phyloP scores from a whole-genome alignment of 1,140 invertebrate species.

The Campoletis sonorensis region DNA sequence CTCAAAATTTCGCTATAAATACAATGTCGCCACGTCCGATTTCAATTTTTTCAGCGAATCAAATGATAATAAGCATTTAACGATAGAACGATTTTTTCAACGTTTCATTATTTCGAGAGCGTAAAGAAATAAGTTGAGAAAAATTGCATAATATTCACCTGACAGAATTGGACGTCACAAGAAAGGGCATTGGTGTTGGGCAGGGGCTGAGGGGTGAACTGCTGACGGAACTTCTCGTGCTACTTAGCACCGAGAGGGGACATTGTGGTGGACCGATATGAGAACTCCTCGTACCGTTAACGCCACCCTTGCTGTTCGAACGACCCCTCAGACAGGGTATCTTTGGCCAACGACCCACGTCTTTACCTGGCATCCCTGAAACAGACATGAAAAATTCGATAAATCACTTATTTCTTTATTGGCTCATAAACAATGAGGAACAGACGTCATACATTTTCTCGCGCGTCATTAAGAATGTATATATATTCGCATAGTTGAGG shows the following conservation, averaged over 20 bases:
- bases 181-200: constrained; percentile 84
- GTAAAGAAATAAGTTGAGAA: neutral
- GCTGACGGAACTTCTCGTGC: constrained; percentile 80
- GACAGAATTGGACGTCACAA: constrained; percentile 82
- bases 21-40: too few species aligned
- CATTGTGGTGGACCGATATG: constrained; percentile 81
- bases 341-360: constrained; percentile 69
- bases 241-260: constrained; percentile 82
- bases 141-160: constrained; percentile 75
- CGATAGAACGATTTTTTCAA: too few species aligned
- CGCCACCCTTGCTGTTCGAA: constrained; percentile 59
- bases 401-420: neutral
- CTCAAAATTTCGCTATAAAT: too few species aligned
- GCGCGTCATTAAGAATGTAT: neutral
- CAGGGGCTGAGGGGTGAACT: constrained; percentile 80
- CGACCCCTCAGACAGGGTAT: constrained; percentile 67
- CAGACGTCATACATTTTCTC: neutral
- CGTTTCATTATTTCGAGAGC: too few species aligned
- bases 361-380: constrained; percentile 64
- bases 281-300: constrained; percentile 75
- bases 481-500: neutral
- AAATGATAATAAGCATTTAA: too few species aligned
- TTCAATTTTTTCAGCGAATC: too few species aligned
- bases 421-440: neutral
- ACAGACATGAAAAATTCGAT: constrained; percentile 49